Evolutionary conservation across 2,113 vertebrate species (phyloP), one percentile per base, ranked within the genome.

Genomic region (Macquaria australasica): DNA sequence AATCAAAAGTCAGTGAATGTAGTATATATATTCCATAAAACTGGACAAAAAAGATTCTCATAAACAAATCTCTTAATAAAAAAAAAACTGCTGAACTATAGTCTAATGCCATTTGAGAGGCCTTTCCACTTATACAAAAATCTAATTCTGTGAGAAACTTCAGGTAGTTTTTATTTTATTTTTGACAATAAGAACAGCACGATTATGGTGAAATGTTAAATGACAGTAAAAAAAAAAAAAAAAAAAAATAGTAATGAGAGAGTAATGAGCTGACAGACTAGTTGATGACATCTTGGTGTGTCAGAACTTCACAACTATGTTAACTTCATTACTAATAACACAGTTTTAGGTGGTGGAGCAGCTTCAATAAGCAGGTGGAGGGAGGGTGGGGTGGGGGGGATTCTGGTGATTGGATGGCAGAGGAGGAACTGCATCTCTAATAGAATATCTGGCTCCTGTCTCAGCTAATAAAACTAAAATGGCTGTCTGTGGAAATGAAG

Each of bases 401-500:
- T 41, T 43, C 39, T 20, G 64, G 28, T 43, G 85, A 60, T 67
- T 53, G 85, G 82, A 64, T 20, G 62, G 73, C 55, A 50, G 43
- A 68, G 23, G 75, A 76, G 4, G 55, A 90, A 85, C 79, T 87
- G 82, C 89, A 66, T 74, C 82, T 73, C 85, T 81, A 90, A 90
- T 81, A 83, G 88, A 93, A 89, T 90, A 90, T 90, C 85, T 80
- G 88, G 82, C 81, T 89, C 50, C 86, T 74, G 88, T 82, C 86
- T 71, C 77, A 88, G 90, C 86, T 90, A 84, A 91, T 95, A 93
- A 95, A 93, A 90, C 80, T 41, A 91, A 92, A 93, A 94, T 91
- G 93, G 89, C 87, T 84, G 93, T 88, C 90, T 79, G 92, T 91
- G 92, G 92, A 93, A 94, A 93, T 93, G 91, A 94, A 94, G 87